phyloP scores from a whole-genome alignment of 2,888 invertebrate genomes.

The Drosophila aldrichi region DNA sequence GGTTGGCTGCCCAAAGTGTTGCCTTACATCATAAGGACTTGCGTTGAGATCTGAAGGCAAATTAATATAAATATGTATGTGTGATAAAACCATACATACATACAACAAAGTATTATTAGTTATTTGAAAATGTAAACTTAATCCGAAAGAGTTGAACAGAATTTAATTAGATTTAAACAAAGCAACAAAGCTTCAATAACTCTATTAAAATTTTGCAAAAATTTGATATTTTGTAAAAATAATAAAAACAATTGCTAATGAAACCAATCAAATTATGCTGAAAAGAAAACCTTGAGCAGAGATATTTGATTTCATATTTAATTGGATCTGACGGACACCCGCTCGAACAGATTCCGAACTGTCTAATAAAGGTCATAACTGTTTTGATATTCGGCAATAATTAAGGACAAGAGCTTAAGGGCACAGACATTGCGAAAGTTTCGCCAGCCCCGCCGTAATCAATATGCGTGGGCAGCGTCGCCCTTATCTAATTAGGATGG shows the following conservation, averaged over 20 bases:
- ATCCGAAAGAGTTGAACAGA: not conserved
- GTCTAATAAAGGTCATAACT: conserved; percentile 12
- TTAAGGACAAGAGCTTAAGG: conserved; percentile 18
- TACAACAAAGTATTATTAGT: not conserved
- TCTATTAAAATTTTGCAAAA: not conserved
- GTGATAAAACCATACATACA: too few species aligned
- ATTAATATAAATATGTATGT: not conserved
- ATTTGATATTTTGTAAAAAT: not conserved
- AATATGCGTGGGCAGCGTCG: conserved; percentile 42
- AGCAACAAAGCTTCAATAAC: not conserved
- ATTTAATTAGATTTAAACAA: not conserved
- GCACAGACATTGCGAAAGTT: conserved; percentile 29
- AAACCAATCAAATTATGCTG: not conserved
- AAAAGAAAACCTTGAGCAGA: not conserved
- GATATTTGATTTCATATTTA: conserved; percentile 38
- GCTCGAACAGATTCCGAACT: not conserved
- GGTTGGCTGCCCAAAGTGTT: conserved; percentile 21
- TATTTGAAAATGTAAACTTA: too few species aligned
- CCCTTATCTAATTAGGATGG: conserved; percentile 56
- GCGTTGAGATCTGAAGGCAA: conserved; percentile 26
- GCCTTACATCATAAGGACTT: conserved; percentile 67
- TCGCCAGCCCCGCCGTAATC: conserved; percentile 34
- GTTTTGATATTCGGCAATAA: conserved; percentile 26
- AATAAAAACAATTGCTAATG: not conserved
- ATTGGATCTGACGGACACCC: conserved; percentile 9